Conservation (phyloP, 2,888 invertebrate species). For the Callosobruchus maculatus region DNA sequence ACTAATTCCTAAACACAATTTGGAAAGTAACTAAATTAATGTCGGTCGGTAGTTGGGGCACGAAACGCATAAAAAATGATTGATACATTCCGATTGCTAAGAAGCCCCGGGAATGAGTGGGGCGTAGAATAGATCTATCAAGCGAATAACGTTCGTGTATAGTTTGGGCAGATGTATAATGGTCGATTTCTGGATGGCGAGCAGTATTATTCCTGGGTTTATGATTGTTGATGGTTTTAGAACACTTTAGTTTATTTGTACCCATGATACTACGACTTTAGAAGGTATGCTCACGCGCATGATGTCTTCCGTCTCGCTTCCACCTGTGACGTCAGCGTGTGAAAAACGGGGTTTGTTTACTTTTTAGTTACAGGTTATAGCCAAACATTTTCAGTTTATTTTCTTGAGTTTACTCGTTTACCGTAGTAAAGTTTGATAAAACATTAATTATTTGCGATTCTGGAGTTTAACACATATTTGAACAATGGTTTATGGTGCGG, state of each 20-base stretch:
- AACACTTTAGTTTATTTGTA: not conserved
- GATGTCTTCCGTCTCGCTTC: no score
- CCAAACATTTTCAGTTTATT: no score
- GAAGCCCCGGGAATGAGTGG: not conserved
- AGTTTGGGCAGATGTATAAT: not conserved
- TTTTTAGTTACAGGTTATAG: no score
- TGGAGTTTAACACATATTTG: no score
- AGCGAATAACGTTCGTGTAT: not conserved
- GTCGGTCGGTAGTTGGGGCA: not conserved
- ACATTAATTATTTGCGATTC: no score
- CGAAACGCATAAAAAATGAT: not conserved
- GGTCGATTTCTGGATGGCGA: not conserved
- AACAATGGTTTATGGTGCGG: no score
- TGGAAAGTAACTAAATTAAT: not conserved
- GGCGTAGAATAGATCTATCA: not conserved
- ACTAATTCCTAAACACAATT: slow-evolving; percentile 9
- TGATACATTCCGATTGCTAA: not conserved
- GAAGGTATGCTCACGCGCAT: no score
- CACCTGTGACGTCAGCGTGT: no score
- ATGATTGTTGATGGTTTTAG: not conserved
- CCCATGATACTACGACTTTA: no score
- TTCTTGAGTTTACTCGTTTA: no score
- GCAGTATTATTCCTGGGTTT: not conserved
- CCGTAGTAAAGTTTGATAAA: no score
- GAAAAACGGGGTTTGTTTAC: no score